Evolutionary conservation across 2,797 vertebrate species (phyloP).

Genomic region (Sparidentex hasta): DNA sequence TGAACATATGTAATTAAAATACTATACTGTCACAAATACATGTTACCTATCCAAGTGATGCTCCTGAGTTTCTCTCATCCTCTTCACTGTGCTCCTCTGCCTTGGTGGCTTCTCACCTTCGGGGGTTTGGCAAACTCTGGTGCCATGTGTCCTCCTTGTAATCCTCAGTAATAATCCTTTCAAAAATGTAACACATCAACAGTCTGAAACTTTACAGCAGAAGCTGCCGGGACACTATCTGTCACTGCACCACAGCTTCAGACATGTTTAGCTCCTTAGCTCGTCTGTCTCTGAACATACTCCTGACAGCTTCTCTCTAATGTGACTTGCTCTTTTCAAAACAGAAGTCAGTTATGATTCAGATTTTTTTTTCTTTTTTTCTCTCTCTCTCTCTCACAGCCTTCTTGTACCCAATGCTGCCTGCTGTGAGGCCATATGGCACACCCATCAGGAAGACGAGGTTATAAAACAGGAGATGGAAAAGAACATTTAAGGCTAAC

Average conservation of each 20-base stretch:
- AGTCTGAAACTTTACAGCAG: neutral
- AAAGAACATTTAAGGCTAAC: constrained; percentile 8
- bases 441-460: constrained; percentile 44
- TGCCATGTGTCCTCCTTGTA: neutral
- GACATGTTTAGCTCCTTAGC: neutral
- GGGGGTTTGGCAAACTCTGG: neutral
- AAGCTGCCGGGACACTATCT: neutral
- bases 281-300: neutral
- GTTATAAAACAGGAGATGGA: constrained; percentile 35
- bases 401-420: constrained; percentile 61
- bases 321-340: constrained; percentile 64
- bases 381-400: constrained; percentile 58
- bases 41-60: constrained; percentile 33
- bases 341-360: constrained; percentile 62
- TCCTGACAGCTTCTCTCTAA: constrained; percentile 31
- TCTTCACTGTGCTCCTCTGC: constrained; percentile 17
- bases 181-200: neutral
- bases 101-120: constrained; percentile 15
- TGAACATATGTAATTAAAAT: too few relatives aligned
- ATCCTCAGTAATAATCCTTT: constrained; percentile 8
- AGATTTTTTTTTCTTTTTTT: constrained; percentile 45
- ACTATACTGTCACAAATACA: neutral
- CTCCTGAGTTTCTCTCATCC: constrained; percentile 23
- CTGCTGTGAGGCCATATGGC: constrained; percentile 83
- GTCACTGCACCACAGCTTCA: neutral